Evolutionary conservation across 2,888 invertebrate species (phyloP), one percentile per base, ranked within the genome.

Genomic region (Ferdinandea cuprea): DNA sequence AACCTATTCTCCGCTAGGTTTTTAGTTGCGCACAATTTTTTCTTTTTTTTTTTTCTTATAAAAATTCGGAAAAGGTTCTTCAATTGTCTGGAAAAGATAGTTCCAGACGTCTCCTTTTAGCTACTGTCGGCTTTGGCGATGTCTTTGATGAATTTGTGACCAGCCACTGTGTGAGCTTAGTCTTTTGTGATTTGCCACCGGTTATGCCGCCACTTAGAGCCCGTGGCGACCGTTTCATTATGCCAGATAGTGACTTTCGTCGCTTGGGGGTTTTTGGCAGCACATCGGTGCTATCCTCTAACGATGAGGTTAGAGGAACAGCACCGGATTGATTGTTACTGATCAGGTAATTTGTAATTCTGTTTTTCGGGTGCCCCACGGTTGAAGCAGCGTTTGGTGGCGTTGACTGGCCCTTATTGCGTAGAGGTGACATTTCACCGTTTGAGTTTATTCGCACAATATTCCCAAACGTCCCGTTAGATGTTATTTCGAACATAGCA

Each of bases 341-440:
- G 37, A 89, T 89, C 2, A 90, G 85, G 86, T 90, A 90, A 59
- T 89, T 90, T 2, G 90, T 90, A 15, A 90, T 90, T 86, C 90
- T 89, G 84, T 78, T 69, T 50, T 58, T 50, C 73, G 61, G 63
- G 68, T 66, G 66, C 25, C 15, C 40, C 1, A 1, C 13, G 40
- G 40, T 15, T n/a, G n/a, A n/a, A n/a, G n/a, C n/a, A 40, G 52
- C 56, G 19, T 35, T 2, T 58, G 86, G 52, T 56, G 78, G 50
- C 48, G 85, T 68, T 85, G 77, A 61, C 35, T 72, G 88, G 5
- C 42, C 78, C 65, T 73, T 85, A 11, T 85, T 85, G n/a, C 81
- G 85, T 1, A 89, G 86, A 2, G 90, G 89, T 30, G 89, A 89
- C 25, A 88, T 87, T 42, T 90, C 87, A 1, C 90, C 90, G 1